These are phyloP conservation scores for Protomyctophum bolini DNA, from an alignment of 2,113 vertebrate genomes.

Conservation along the genomic window DNA sequence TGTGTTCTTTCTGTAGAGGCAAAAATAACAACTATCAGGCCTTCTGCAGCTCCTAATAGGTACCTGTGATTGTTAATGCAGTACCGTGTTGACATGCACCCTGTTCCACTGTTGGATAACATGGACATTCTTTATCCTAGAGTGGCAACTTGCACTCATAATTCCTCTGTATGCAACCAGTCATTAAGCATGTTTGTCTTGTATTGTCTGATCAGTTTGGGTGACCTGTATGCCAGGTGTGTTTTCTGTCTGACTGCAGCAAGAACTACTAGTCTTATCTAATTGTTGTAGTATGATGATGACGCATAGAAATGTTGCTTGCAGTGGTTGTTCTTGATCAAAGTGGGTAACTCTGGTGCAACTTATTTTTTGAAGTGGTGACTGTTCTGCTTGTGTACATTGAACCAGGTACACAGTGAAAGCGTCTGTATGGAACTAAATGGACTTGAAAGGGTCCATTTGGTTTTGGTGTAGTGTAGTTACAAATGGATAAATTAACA, in stretches of 20 bases:
- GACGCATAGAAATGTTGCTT: slow-evolving; percentile 71
- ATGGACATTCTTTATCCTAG: slow-evolving; percentile 14
- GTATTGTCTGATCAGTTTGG: slow-evolving; percentile 72
- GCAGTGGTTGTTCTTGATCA: slow-evolving; percentile 74
- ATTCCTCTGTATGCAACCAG: slow-evolving; percentile 47
- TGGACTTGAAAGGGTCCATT: too few species aligned
- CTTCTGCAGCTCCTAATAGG: slow-evolving; percentile 14
- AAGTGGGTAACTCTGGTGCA: slow-evolving; percentile 71
- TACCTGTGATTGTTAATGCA: slow-evolving; percentile 12
- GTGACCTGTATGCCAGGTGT: slow-evolving; percentile 71
- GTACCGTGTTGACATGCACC: not conserved
- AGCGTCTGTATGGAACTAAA: too few species aligned
- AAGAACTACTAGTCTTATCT: slow-evolving; percentile 66
- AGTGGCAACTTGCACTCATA: slow-evolving; percentile 21
- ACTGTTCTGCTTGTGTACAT: slow-evolving; percentile 64
- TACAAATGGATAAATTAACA: too few species aligned
- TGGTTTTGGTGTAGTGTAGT: too few species aligned
- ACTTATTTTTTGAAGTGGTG: slow-evolving; percentile 69
- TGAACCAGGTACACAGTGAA: slow-evolving; percentile 39
- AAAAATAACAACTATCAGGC: not conserved
- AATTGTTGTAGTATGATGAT: slow-evolving; percentile 67
- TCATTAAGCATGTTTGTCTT: slow-evolving; percentile 75
- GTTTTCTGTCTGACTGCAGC: slow-evolving; percentile 63
- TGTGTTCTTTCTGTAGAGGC: not conserved
- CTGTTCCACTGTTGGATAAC: slow-evolving; percentile 32